Base-by-base conservation (phyloP, 1,140 invertebrate genomes). In the Oppia nitens region DNA sequence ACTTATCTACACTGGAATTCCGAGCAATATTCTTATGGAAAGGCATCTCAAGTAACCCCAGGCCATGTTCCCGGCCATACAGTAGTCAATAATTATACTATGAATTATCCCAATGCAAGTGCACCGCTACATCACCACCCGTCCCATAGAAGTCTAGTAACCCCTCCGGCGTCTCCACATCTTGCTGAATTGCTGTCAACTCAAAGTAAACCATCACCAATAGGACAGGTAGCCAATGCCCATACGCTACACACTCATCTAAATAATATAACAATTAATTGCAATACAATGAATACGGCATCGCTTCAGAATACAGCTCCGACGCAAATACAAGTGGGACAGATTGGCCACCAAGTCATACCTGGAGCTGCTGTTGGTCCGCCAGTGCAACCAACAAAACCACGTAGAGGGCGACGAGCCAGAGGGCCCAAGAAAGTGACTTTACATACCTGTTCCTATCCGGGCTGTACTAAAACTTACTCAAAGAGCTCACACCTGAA, bases 371-470 rank as follows among this genome's bases (percentile, higher is more conserved):
- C 57, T 75, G 73, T 3, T 73, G 74, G 11, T 70, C 72, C 51
- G 60, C 68, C 56, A 47, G 20, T 21, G 24, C 49, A 17, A 23
- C 1, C 49, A 23, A 9, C 14, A 1, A 57, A 57, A 57, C 14
- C 17, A 23, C 56, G 56, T 40, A 45, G 56, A 17, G 66, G 73
- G 20, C 67, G 72, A 25, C 69, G 69, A 0, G 70, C 71, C 0
- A 73, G 70, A 67, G 72, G 73, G 9, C 71, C 70, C 26, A 75
- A 75, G 62, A 71, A 73, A 14, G 68, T 66, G 28, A 66, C 77
- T 3, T 74, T 72, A 23, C 80, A 82, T 69, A 77, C 76, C 1
- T 84, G 82, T 64, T 73, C 76, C 2, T 73, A 82, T 66, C 74
- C 78, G 21, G 74, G 74, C 28, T 79, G 77, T 65, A 69, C 62